Evolutionary conservation across 2,797 vertebrate genomes (phyloP).

Genomic region (Tokudaia muenninki): DNA sequence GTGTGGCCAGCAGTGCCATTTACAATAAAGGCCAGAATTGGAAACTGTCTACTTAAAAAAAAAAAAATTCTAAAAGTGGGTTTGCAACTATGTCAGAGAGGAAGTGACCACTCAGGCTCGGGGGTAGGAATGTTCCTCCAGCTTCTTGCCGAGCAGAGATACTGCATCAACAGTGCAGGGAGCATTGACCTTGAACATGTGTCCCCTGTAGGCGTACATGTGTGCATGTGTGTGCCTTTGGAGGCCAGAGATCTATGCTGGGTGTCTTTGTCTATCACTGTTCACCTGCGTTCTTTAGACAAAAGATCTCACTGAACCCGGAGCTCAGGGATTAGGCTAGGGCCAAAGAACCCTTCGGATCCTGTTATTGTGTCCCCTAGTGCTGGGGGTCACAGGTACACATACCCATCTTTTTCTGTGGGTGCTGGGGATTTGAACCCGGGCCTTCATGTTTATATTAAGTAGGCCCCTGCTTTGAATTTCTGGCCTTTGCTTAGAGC

Average conservation of each 20-base stretch:
- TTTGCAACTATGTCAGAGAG: neutral
- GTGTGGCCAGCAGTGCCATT: neutral
- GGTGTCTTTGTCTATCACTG: neutral
- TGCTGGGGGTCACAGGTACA: neutral
- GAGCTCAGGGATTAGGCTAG: neutral
- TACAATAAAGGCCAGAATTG: neutral
- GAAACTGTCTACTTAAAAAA: neutral
- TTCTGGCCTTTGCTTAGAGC: slow-evolving; percentile 15
- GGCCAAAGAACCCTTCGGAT: neutral
- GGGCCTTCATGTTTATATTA: neutral
- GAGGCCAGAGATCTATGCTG: neutral
- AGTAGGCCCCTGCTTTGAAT: neutral
- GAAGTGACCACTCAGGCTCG: neutral
- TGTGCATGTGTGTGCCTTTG: neutral
- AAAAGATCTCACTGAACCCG: neutral
- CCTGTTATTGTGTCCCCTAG: neutral
- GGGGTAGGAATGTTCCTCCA: accelerated
- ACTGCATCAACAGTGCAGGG: neutral
- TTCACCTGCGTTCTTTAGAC: neutral
- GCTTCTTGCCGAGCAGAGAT: too few relatives aligned
- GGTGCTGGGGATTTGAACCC: neutral
- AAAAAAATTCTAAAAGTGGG: neutral
- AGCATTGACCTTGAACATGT: neutral
- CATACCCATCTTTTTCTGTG: neutral
- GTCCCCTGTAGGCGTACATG: neutral